These are phyloP conservation scores for Hyla sarda DNA, from an alignment of 2,113 vertebrate species.

Conservation along the genomic window DNA sequence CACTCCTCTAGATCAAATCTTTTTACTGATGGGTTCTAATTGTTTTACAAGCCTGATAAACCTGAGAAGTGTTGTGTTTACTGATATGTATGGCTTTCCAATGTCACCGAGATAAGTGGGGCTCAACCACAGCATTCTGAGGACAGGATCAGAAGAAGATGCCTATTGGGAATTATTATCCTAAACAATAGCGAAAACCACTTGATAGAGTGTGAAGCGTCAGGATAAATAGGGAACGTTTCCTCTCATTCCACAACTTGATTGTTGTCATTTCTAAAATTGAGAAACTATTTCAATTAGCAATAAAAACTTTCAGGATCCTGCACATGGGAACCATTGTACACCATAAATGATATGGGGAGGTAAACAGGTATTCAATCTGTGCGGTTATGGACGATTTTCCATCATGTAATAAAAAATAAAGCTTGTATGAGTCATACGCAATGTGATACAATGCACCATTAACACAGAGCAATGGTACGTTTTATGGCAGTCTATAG, in stretches of 20 bases:
- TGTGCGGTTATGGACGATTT: slow-evolving; percentile 2
- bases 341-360: neutral
- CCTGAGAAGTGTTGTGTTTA: neutral
- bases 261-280: slow-evolving; percentile 17
- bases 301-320: slow-evolving; percentile 2
- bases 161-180: neutral
- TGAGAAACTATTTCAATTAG: slow-evolving; percentile 2
- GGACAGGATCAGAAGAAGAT: neutral
- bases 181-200: neutral
- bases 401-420: neutral
- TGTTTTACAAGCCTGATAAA: slow-evolving; percentile 40
- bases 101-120: neutral
- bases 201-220: neutral
- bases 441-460: neutral
- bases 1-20: neutral
- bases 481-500: neutral
- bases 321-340: neutral
- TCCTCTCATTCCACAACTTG: neutral
- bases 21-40: neutral
- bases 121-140: neutral
- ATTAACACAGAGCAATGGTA: neutral
- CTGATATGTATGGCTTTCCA: neutral
- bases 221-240: neutral
- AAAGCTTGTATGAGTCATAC: slow-evolving; percentile 4
- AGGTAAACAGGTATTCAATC: neutral